Percentiles rank a stretch among this genome's conserved stretches.
phyloP scores from a whole-genome alignment of 1,140 invertebrate genomes.

The Heliconius hermathena region DNA sequence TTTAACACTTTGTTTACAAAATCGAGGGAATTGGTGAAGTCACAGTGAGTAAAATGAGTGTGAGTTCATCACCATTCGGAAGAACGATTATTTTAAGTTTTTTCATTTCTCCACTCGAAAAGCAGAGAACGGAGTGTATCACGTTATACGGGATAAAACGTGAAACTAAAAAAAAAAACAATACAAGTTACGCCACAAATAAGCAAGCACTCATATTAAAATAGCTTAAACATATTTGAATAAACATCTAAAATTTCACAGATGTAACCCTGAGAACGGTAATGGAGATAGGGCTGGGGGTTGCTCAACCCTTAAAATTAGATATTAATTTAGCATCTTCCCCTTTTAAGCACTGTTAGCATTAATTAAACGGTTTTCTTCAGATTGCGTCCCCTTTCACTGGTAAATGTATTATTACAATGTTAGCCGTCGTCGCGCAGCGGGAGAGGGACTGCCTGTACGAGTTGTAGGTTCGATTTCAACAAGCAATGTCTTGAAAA shows the following conservation, averaged over 20 bases:
- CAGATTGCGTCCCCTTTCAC: conserved; percentile 1
- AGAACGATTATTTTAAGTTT: too few relatives aligned
- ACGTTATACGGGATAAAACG: too few relatives aligned
- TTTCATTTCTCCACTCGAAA: too few relatives aligned
- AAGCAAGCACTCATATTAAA: neutral
- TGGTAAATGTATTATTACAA: neutral
- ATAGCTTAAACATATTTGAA: neutral
- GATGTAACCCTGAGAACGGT: neutral
- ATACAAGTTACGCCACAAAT: neutral
- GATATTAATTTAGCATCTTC: conserved; percentile 67
- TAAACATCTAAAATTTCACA: neutral
- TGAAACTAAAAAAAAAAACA: neutral
- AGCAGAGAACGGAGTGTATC: too few relatives aligned
- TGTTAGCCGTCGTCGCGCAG: too few relatives aligned
- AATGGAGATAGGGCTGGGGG: conserved; percentile 40
- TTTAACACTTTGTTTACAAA: neutral
- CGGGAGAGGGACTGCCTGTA: too few relatives aligned
- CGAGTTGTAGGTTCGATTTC: too few relatives aligned
- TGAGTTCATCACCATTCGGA: too few relatives aligned
- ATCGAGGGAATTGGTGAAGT: neutral
- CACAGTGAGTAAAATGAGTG: too few relatives aligned
- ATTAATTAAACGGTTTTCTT: conserved; percentile 42
- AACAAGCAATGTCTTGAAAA: too few relatives aligned
- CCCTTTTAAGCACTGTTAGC: conserved; percentile 39
- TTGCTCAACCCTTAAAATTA: conserved; percentile 65